phyloP scores from a whole-genome alignment of 2,888 invertebrate genomes.

The Nymphalis urticae region DNA sequence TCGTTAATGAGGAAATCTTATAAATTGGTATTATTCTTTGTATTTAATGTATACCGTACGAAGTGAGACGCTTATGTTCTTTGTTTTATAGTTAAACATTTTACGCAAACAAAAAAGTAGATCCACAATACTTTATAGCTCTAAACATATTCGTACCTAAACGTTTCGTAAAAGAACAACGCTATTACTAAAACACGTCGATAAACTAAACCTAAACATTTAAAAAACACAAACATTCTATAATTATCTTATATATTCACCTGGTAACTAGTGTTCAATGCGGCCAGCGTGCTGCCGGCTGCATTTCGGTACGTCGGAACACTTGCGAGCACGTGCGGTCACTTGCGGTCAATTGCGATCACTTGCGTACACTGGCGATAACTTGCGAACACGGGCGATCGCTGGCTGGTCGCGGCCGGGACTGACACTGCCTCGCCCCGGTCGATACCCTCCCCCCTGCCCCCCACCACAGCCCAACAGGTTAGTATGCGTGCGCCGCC shows the following conservation, averaged over 20 bases:
- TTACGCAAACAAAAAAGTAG: background rate
- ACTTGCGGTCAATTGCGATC: conserved; percentile 43
- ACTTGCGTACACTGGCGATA: conserved; percentile 28
- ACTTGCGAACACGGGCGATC: conserved; percentile 26
- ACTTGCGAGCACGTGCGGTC: conserved; percentile 33
- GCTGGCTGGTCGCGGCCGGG: conserved; percentile 56
- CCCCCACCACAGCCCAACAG: conserved; percentile 60
- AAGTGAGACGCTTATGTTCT: background rate
- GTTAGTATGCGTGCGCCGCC: conserved; percentile 73
- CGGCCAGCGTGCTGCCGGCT: conserved; percentile 61
- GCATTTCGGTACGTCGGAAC: conserved; percentile 54
- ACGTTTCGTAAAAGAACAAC: conserved; percentile 3
- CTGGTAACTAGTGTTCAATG: conserved; percentile 63
- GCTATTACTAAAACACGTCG: conserved; percentile 7
- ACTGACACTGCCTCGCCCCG: conserved; percentile 55
- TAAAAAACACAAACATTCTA: conserved; percentile 8
- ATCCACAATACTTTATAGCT: background rate
- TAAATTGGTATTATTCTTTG: background rate
- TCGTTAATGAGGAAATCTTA: no score
- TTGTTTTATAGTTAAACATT: background rate
- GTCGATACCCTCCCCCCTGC: conserved; percentile 55
- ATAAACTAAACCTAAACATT: conserved; percentile 10
- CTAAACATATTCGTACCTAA: background rate
- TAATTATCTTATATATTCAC: conserved; percentile 42
- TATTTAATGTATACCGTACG: background rate